Base-by-base conservation (phyloP, 2,113 vertebrate genomes). In the Polypterus senegalus region DNA sequence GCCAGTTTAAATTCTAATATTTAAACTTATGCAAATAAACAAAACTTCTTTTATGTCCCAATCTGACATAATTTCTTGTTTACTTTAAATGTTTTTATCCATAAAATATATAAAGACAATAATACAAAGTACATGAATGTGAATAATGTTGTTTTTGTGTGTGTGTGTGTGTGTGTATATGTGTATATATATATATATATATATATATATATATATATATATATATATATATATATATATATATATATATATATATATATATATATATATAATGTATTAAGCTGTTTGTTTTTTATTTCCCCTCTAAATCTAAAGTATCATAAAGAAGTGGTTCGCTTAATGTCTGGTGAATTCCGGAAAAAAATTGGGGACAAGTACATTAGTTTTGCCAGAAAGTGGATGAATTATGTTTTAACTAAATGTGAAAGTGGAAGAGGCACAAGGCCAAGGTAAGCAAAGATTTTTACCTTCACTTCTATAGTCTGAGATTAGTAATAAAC, bases 331-430 rank as follows among this genome's bases (percentile, higher is more conserved):
- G 94, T 99, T 69, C 93, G 96, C 27, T 77, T 99, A 60, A 98
- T 99, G 96, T 98, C 96, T 60, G 96, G 96, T 64, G 91, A 94
- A 75, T 97, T 93, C 80, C 85, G 92, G 61, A 93, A 93, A 81
- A 92, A 92, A 77, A 98, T 97, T 55, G 96, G 96, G 54, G 95
- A 99, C 61, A 92, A 88, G 59, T 99, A 98, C 58, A 99, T 99
- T 61, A 84, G 74, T 68, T 99, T 97, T 77, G 96, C 96, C 64
- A 88, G 89, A 63, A 98, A 97, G 62, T 99, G 96, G 96, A 99
- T 99, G 96, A 98, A 88, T 71, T 98, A 96, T 1, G 96, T 99
- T 11, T 81, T 99, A 49, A 98, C 93, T 43, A 96, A 98, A 74
- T 99, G 95, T 72, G 96, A 99, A 83, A 99, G 96, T 6, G 96